Evolutionary conservation across 2,888 invertebrate species (phyloP).

Genomic region (Sminthurides aquaticus): DNA sequence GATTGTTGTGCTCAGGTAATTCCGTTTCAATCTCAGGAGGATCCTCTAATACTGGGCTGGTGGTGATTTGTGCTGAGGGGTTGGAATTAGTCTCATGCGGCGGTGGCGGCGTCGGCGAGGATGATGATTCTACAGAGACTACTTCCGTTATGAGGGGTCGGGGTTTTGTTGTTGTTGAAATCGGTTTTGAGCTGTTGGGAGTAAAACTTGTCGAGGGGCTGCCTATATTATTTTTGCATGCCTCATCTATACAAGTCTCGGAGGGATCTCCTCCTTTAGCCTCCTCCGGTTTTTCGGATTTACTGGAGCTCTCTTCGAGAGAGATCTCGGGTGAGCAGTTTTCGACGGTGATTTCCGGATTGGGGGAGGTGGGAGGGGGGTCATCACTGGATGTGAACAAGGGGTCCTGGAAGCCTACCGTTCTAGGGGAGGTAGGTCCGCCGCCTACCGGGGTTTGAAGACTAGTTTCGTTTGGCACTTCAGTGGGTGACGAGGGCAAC

Average conservation of each 20-base stretch:
- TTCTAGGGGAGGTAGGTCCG: slow-evolving; percentile 19
- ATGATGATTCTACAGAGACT: not conserved
- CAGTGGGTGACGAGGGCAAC: slow-evolving; percentile 22
- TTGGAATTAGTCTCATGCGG: not conserved
- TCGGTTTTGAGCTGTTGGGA: not conserved
- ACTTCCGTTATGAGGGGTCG: not conserved
- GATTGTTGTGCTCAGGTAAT: slow-evolving; percentile 1
- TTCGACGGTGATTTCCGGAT: slow-evolving; percentile 43
- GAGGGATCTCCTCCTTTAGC: not conserved
- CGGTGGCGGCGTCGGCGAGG: not conserved
- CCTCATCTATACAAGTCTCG: not conserved
- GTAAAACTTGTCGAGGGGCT: not conserved
- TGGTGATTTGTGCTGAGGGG: not conserved
- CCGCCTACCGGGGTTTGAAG: slow-evolving; percentile 25
- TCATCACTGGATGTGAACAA: slow-evolving; percentile 26
- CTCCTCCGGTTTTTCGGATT: not conserved
- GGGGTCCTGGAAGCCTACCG: slow-evolving; percentile 43
- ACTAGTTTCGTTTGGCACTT: slow-evolving; percentile 14
- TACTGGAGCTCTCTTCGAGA: slow-evolving; percentile 11
- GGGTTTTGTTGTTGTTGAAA: not conserved
- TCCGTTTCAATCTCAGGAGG: not conserved
- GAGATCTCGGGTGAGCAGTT: slow-evolving; percentile 42
- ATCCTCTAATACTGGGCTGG: not conserved
- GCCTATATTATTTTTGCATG: not conserved
- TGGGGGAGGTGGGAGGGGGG: slow-evolving; percentile 9